Conservation (phyloP, 2,113 vertebrate species). For the Ceyx margarethae region DNA sequence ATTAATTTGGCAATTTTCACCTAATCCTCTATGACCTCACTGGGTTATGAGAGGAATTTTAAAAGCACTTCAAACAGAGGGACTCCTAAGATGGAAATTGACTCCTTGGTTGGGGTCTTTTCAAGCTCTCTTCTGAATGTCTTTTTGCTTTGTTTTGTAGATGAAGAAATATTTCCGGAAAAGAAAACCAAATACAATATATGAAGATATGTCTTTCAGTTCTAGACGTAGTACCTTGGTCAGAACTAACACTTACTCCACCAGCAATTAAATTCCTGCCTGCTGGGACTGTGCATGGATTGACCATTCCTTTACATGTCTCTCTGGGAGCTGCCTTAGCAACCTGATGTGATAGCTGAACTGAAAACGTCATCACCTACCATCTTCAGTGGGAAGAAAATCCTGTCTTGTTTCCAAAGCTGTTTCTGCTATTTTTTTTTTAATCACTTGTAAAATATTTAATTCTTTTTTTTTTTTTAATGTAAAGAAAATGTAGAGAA, state of each 20-base stretch:
- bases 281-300: fast-evolving
- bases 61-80: neutral
- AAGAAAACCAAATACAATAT: neutral
- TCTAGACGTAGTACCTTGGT: neutral
- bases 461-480: neutral
- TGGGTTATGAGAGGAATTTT: neutral
- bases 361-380: neutral
- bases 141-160: neutral
- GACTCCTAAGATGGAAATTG: neutral
- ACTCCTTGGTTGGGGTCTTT: neutral
- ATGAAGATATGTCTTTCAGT: constrained; percentile 65
- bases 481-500: neutral
- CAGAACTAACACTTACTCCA: neutral
- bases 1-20: neutral
- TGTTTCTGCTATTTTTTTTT: neutral
- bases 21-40: neutral
- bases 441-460: neutral
- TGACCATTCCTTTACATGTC: fast-evolving
- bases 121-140: neutral
- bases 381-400: neutral
- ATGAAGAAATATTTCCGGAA: constrained; percentile 25
- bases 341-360: neutral
- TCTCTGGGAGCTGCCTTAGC: neutral
- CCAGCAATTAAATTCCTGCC: neutral
- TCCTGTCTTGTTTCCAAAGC: neutral